Evolutionary conservation across 2,113 vertebrate species (phyloP).

Genomic region (Rhea pennata): DNA sequence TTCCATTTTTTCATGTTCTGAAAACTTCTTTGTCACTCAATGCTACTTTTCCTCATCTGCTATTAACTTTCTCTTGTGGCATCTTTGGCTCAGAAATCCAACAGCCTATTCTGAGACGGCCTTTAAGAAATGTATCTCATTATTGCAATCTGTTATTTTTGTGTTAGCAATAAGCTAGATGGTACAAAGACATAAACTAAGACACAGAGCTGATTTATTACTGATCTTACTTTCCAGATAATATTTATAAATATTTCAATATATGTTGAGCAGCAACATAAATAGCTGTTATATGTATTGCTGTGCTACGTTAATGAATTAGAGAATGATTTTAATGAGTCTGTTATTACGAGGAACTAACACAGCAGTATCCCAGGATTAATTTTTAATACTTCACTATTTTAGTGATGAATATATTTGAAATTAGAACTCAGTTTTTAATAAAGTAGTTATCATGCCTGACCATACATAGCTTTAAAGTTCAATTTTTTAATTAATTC

Average conservation of each 20-base stretch:
- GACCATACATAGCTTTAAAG: neutral
- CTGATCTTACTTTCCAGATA: neutral
- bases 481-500: neutral
- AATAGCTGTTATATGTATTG: neutral
- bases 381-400: neutral
- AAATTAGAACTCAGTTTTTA: neutral
- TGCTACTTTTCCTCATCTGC: neutral
- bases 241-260: neutral
- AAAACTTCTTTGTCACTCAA: neutral
- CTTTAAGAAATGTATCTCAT: neutral
- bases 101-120: neutral
- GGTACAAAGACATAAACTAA: neutral
- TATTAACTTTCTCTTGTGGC: neutral
- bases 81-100: neutral
- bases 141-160: neutral
- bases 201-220: neutral
- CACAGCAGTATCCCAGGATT: neutral
- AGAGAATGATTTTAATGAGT: neutral
- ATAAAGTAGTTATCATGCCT: neutral
- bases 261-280: neutral
- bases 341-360: neutral
- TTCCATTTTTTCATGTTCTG: neutral
- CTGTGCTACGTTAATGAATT: neutral
- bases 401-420: neutral
- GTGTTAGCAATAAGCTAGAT: neutral